Conservation (phyloP, 2,113 vertebrate species). For the Strix uralensis region DNA sequence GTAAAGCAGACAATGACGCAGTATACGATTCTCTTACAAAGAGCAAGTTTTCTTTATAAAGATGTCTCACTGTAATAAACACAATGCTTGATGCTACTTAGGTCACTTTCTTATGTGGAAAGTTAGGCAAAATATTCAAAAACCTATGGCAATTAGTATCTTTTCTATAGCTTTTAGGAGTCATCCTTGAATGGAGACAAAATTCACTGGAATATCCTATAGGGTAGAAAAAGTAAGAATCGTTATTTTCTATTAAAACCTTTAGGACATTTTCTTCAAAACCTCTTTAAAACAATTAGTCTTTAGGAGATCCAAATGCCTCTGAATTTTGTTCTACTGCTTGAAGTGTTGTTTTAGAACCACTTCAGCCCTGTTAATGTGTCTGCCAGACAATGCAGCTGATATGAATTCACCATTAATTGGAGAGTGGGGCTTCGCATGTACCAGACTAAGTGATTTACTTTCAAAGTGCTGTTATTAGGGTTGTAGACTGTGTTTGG, state of each 20-base stretch:
- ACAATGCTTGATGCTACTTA: background rate
- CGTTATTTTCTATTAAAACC: background rate
- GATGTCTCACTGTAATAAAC: background rate
- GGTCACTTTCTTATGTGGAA: background rate
- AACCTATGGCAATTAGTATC: background rate
- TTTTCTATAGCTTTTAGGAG: background rate
- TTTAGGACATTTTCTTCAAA: background rate
- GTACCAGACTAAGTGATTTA: constrained; percentile 8
- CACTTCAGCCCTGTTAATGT: background rate
- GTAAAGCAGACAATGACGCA: background rate
- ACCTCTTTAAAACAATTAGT: background rate
- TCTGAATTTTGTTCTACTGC: background rate
- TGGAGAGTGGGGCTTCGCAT: background rate
- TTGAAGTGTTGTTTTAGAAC: background rate
- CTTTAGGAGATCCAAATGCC: background rate
- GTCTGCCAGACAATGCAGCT: constrained; percentile 15
- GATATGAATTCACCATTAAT: background rate
- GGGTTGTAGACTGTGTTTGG: background rate
- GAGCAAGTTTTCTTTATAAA: background rate
- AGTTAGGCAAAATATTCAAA: background rate
- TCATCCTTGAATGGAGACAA: background rate
- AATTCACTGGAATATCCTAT: background rate
- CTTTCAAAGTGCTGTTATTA: constrained; percentile 12
- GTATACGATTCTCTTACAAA: background rate
- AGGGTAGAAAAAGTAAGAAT: background rate